A percentile compares a stretch with the other conserved stretches of the same genome.
Evolutionary conservation across 2,113 vertebrate species (phyloP).

Genomic region (Actenoides lindsayi): DNA sequence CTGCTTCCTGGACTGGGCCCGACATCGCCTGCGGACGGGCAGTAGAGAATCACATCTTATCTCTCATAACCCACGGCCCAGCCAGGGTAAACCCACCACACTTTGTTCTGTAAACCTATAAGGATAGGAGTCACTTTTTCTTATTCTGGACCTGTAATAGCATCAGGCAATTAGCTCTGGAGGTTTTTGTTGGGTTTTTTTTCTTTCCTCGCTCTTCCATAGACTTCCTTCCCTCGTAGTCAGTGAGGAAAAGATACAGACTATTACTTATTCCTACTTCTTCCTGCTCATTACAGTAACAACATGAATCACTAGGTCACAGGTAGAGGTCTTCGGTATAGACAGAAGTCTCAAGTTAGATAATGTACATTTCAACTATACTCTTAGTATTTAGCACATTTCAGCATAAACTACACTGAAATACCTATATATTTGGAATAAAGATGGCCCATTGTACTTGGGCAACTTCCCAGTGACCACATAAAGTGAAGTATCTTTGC

Average conservation of each 20-base stretch:
- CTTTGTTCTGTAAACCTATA: background rate
- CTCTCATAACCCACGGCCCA: too few relatives aligned
- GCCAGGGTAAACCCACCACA: too few relatives aligned
- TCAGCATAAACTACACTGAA: background rate
- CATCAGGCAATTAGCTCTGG: background rate
- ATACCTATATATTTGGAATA: background rate
- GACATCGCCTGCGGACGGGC: too few relatives aligned
- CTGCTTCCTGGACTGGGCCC: too few relatives aligned
- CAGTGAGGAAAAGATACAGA: background rate
- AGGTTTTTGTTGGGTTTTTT: too few relatives aligned
- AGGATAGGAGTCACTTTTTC: background rate
- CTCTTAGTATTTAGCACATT: background rate
- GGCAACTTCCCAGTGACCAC: accelerated
- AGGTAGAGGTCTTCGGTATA: background rate
- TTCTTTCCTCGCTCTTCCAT: background rate
- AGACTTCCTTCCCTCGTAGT: background rate
- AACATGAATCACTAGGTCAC: background rate
- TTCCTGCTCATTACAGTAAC: background rate
- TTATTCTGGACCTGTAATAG: background rate
- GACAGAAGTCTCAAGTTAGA: background rate
- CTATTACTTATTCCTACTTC: background rate
- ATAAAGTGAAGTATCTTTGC: background rate
- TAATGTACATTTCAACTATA: background rate
- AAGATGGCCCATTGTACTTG: background rate
- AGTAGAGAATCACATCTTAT: too few relatives aligned